Base-by-base conservation (phyloP, 2,113 vertebrate species). In the Electrona antarctica region DNA sequence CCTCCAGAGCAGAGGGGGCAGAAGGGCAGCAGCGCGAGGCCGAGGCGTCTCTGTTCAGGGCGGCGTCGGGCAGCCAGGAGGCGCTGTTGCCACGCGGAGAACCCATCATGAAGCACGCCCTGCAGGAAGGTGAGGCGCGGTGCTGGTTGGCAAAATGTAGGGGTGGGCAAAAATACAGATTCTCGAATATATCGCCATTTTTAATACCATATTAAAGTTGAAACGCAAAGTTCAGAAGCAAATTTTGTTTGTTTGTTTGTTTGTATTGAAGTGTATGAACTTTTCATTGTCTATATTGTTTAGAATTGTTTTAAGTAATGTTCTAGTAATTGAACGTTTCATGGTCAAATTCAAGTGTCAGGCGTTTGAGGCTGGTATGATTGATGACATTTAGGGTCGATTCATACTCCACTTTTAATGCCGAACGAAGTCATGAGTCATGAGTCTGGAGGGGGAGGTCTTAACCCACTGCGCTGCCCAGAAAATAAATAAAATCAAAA, bases 31-130 rank as follows among this genome's bases (percentile, higher is more conserved):
- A 41, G 33, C 33, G 33, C 33, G 33, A 41, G 79, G 78, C 69
- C 77, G 28, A 92, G 85, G 77, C 76, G 3, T 41, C 33, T 82
- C 93, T 97, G 69, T 99, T 98, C 94, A 93, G 96, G 75, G 93
- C 95, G 8, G 64, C 71, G 33, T 41, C 33, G 76, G 92, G 85
- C 83, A 94, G 91, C n/a, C 94, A 94, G 14, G 96, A 97, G 33
- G 33, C 33, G 3, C 90, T 93, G 21, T 21, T 21, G 12, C 94
- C 93, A 50, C 94, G 90, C 84, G 97, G 97, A 79, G 95, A 96
- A 3, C 91, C 92, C 7, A 85, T 99, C 47, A 95, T 98, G 93
- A 97, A 94, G 87, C 93, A 94, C 4, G 96, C 96, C 67, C 92
- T 99, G 76, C 95, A 87, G 79, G 96, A 98, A 92, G 96, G 97